A percentile compares a stretch with the other conserved stretches of the same genome.
These are phyloP conservation scores for Thecocarcelia acutangulata DNA, from an alignment of 2,888 invertebrate species.

Conservation along the genomic window DNA sequence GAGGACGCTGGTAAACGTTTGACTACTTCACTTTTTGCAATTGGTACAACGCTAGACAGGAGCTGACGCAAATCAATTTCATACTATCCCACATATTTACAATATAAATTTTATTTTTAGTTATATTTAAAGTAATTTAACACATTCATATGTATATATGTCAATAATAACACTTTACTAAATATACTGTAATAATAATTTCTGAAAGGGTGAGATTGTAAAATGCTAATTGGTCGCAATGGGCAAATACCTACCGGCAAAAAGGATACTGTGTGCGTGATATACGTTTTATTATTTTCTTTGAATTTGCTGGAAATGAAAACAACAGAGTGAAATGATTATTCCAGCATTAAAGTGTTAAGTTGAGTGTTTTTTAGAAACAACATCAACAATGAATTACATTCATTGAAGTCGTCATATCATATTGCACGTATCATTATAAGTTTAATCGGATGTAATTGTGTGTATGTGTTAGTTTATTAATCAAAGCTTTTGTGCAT, in stretches of 20 bases:
- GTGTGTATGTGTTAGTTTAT: not conserved
- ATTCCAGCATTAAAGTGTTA: conserved; percentile 11
- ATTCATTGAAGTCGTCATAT: conserved; percentile 10
- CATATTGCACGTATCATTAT: not conserved
- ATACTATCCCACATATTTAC: too few relatives aligned
- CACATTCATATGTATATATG: too few relatives aligned
- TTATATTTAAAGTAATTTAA: too few relatives aligned
- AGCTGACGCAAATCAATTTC: too few relatives aligned
- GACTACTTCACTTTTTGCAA: too few relatives aligned
- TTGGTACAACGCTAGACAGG: too few relatives aligned
- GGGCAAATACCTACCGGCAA: conserved; percentile 55
- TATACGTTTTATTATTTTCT: not conserved
- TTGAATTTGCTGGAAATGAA: not conserved
- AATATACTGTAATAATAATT: too few relatives aligned
- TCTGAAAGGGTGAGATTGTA: not conserved
- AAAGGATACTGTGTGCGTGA: conserved; percentile 32
- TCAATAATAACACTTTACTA: too few relatives aligned
- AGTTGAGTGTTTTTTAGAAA: not conserved
- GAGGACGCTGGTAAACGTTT: too few relatives aligned
- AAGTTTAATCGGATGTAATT: not conserved
- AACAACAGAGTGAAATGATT: conserved; percentile 20
- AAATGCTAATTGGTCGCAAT: conserved; percentile 56
- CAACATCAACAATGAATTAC: not conserved
- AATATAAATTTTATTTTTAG: too few relatives aligned
- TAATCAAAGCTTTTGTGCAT: conserved; percentile 25